Evolutionary conservation across 2,888 invertebrate genomes (phyloP), one percentile per base, ranked within the genome.

Genomic region (Tetanocera ferruginea): DNA sequence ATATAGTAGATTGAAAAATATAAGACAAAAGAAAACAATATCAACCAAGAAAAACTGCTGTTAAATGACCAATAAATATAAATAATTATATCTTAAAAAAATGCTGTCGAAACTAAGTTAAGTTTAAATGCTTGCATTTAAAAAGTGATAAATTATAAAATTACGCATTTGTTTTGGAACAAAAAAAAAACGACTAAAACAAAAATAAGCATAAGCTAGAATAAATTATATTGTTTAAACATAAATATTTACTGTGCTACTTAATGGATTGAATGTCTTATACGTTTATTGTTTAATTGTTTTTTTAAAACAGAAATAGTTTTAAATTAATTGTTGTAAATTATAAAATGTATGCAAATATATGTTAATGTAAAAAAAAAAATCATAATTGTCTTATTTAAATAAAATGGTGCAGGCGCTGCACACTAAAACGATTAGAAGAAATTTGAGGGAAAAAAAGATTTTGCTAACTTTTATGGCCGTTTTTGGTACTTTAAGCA

Each of bases 1-100:
- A 23, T 8, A n/a, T n/a, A n/a, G n/a, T n/a, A 55, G 55, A 19
- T 23, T 28, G 28, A 4, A 19, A n/a, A 28, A 28, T 25, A 25
- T 1, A 60, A 55, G 5, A 55, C 6, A 23, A 23, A 55, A 60
- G 5, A 28, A 9, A 60, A 60, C 23, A 28, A 14, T 19, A 28
- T 60, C 4, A 43, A 43, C 14, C 14, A 43, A 60, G 28, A 60
- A 60, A 60, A 60, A 60, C 60, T 60, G 60, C 60, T 60, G 60
- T 60, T 28, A 60, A 60, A 60, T 60, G 60, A 60, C 25, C 60
- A 60, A 60, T 60, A 60, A 60, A 60, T 55, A 60, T 25, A 57
- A 37, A 37, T 23, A 57, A 57, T 28, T 5, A 25, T 55, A n/a
- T n/a, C n/a, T n/a, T n/a, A 0, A 43, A 43, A 43, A 43, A 11